phyloP scores from a whole-genome alignment of 1,140 invertebrate genomes.

The Olivierus martensii region DNA sequence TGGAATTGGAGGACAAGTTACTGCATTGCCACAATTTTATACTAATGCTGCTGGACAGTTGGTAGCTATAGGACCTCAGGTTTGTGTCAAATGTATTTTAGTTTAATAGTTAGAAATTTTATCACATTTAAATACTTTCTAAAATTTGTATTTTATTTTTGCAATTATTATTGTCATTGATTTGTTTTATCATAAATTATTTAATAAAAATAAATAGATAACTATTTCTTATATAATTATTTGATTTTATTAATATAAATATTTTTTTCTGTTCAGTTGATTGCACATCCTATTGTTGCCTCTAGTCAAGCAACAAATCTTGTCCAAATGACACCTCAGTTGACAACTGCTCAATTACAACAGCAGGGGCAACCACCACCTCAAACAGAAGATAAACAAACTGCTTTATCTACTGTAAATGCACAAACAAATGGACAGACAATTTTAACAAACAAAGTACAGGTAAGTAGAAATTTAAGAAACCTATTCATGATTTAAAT shows the following conservation, averaged over 20 bases:
- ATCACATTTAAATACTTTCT: too few relatives aligned
- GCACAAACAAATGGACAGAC: background rate
- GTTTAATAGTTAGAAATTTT: too few relatives aligned
- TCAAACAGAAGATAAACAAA: slow-evolving; percentile 12
- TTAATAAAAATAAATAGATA: background rate
- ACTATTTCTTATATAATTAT: background rate
- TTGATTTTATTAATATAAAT: background rate
- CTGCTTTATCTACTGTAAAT: background rate
- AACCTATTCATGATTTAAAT: too few relatives aligned
- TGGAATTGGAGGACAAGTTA: slow-evolving; percentile 8
- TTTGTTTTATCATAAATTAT: background rate
- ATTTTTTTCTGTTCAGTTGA: slow-evolving; percentile 8
- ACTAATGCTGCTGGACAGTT: slow-evolving; percentile 18
- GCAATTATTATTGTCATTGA: background rate
- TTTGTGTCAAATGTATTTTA: too few relatives aligned
- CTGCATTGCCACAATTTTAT: slow-evolving; percentile 26
- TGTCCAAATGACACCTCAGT: slow-evolving; percentile 34
- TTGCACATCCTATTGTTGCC: slow-evolving; percentile 17
- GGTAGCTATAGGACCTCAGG: slow-evolving; percentile 15
- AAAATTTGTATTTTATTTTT: too few relatives aligned
- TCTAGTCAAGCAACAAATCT: slow-evolving; percentile 34
- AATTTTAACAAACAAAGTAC: background rate
- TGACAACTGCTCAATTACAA: slow-evolving; percentile 4
- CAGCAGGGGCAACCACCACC: slow-evolving; percentile 24
- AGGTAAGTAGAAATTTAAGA: background rate